Evolutionary conservation across 2,888 invertebrate species (phyloP).

Genomic region (Xestia c-nigrum): DNA sequence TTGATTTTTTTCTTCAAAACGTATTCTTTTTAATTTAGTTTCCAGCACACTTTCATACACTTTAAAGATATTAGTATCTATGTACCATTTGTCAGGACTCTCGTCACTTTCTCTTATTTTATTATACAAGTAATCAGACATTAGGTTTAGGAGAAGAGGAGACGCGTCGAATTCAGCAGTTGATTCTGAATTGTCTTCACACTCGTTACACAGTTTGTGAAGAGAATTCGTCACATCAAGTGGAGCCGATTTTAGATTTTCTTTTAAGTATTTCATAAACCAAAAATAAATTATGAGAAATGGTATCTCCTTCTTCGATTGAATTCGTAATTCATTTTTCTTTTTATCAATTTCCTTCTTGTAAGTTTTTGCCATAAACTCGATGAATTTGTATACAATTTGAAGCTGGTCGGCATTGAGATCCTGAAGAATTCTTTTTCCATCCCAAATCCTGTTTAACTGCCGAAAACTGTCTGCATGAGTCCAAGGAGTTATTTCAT

Average conservation of each 20-base stretch:
- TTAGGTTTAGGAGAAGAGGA: slow-evolving; percentile 3
- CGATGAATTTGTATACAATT: not conserved
- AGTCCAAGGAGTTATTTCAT: slow-evolving; percentile 9
- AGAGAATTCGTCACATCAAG: not conserved
- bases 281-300: slow-evolving; percentile 4
- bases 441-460: not conserved
- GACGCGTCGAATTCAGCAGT: not conserved
- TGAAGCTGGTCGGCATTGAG: not conserved
- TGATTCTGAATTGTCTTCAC: not conserved
- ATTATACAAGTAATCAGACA: slow-evolving; percentile 5
- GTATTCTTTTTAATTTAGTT: slow-evolving; percentile 41
- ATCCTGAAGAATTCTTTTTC: not conserved
- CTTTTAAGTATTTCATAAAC: slow-evolving; percentile 14
- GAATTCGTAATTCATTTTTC: slow-evolving; percentile 10
- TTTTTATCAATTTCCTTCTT: not conserved
- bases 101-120: slow-evolving; percentile 2
- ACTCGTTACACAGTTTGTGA: not conserved
- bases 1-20: slow-evolving; percentile 44
- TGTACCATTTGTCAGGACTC: slow-evolving; percentile 26
- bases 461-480: not conserved
- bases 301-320: not conserved
- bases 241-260: not conserved
- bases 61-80: slow-evolving; percentile 30
- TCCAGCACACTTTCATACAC: slow-evolving; percentile 43
- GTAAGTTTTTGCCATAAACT: not conserved